Conservation (phyloP, 2,797 vertebrate species). For the Okamejei kenojei region DNA sequence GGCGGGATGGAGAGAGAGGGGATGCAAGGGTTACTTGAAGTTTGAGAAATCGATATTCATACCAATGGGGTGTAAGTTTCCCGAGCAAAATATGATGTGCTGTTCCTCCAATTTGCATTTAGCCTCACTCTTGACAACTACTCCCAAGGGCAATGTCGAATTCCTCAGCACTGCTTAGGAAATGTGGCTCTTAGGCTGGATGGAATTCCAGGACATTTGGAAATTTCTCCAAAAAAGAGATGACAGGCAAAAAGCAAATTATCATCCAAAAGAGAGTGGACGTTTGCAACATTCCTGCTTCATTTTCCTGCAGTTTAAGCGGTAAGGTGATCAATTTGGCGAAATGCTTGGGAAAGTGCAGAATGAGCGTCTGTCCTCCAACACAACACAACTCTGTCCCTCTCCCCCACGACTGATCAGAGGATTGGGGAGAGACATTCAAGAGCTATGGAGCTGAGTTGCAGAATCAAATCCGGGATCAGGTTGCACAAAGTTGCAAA, state of each 20-base stretch:
- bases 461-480: no score
- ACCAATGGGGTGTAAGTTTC: no score
- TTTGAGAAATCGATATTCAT: no score
- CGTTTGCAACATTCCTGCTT: not conserved
- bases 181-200: not conserved
- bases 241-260: not conserved
- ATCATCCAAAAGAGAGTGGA: not conserved
- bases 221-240: not conserved
- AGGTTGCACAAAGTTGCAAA: no score
- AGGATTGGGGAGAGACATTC: not conserved
- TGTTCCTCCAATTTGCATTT: no score
- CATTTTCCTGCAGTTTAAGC: not conserved
- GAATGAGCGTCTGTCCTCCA: not conserved
- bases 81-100: no score
- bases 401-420: not conserved
- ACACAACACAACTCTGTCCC: not conserved
- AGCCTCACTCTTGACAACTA: not conserved
- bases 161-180: not conserved
- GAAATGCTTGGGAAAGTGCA: not conserved
- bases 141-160: not conserved
- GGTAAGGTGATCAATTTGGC: not conserved
- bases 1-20: no score
- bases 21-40: no score
- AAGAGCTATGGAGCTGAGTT: not conserved
- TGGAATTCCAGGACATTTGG: not conserved